phyloP scores from a whole-genome alignment of 2,113 vertebrate genomes.

The Centropristis striata region DNA sequence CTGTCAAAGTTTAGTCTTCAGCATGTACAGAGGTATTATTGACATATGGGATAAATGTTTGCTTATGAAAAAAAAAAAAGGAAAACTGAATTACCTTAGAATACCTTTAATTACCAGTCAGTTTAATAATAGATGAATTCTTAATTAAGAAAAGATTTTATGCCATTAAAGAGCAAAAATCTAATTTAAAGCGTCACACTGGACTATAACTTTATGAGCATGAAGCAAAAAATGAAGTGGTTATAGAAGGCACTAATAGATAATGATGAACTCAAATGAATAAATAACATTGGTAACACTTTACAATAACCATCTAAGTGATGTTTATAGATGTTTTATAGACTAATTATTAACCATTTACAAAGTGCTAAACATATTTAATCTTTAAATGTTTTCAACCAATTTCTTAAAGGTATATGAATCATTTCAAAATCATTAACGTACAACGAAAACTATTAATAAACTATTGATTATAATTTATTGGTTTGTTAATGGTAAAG shows the following conservation, averaged over 20 bases:
- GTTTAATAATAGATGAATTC: neutral
- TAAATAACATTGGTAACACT: no score
- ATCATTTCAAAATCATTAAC: no score
- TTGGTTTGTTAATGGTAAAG: no score
- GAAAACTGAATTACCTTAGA: neutral
- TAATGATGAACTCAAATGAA: neutral
- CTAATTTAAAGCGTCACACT: neutral
- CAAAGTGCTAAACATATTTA: no score
- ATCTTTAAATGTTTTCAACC: no score
- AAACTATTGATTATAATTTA: no score
- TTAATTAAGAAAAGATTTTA: neutral
- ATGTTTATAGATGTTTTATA: no score
- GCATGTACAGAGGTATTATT: no score
- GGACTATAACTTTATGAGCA: neutral
- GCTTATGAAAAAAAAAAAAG: neutral
- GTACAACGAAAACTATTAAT: no score
- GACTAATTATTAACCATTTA: no score
- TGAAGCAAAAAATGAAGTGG: neutral
- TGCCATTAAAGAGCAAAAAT: neutral
- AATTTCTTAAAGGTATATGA: no score
- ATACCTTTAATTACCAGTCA: neutral
- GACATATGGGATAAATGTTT: neutral
- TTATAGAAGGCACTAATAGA: neutral
- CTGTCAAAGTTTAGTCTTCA: neutral
- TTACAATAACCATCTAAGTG: no score